A percentile compares a stretch with the other conserved stretches of the same genome.
Evolutionary conservation across 2,888 invertebrate genomes (phyloP).

Genomic region (Mimas tiliae): DNA sequence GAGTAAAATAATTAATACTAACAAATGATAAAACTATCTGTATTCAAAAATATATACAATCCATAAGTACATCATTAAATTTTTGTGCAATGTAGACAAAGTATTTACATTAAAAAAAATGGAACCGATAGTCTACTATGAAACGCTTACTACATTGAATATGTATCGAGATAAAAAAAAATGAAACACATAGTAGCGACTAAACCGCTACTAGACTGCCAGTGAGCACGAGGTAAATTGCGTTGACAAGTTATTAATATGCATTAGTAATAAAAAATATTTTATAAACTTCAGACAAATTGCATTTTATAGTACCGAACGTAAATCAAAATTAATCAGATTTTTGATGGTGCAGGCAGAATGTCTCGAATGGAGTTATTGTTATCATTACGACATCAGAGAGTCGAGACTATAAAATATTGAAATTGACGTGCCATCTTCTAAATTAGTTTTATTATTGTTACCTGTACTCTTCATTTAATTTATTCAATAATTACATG

Average conservation of each 20-base stretch:
- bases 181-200: not conserved
- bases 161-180: not conserved
- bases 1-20: too few species aligned
- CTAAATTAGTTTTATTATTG: not conserved
- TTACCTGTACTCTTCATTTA: not conserved
- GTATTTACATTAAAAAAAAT: too few species aligned
- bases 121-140: too few species aligned
- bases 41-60: too few species aligned
- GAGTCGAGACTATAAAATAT: not conserved
- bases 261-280: conserved; percentile 18
- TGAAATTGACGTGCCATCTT: not conserved
- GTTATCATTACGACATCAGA: not conserved
- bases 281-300: not conserved
- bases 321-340: conserved; percentile 10
- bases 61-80: too few species aligned
- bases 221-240: conserved; percentile 23
- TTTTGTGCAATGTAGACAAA: too few species aligned
- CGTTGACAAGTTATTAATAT: conserved; percentile 33
- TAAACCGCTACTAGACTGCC: not conserved
- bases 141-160: too few species aligned
- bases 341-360: not conserved
- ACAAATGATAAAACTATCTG: too few species aligned
- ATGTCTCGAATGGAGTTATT: not conserved
- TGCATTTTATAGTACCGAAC: not conserved
- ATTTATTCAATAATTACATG: not conserved